phyloP scores from a whole-genome alignment of 2,797 vertebrate genomes.

The Eulemur coronatus region DNA sequence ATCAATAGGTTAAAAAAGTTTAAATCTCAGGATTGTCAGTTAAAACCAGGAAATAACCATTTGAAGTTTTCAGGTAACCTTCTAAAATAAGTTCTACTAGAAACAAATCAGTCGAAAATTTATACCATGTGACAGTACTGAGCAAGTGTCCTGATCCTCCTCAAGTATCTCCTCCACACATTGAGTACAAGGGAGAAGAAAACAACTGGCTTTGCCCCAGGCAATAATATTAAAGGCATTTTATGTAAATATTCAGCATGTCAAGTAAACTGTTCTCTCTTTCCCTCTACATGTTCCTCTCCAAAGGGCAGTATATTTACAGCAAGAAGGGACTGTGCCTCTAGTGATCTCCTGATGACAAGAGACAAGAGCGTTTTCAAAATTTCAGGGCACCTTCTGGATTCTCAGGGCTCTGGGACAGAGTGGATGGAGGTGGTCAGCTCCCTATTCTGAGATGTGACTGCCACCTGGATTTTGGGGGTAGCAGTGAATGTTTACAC shows the following conservation, averaged over 20 bases:
- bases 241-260: neutral
- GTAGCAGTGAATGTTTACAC: neutral
- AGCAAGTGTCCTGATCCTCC: neutral
- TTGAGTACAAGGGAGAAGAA: neutral
- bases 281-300: neutral
- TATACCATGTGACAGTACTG: neutral
- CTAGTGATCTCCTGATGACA: neutral
- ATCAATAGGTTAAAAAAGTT: neutral
- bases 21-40: neutral
- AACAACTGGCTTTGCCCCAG: neutral
- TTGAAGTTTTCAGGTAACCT: neutral
- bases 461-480: neutral
- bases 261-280: neutral
- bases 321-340: neutral
- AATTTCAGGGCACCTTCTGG: neutral
- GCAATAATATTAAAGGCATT: neutral
- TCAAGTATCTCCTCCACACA: neutral
- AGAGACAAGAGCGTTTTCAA: neutral
- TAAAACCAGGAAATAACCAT: conserved; percentile 21
- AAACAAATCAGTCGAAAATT: neutral
- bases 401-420: neutral
- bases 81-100: conserved; percentile 29
- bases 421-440: neutral
- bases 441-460: neutral
- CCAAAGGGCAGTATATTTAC: neutral